These are phyloP conservation scores for Sciurus niger DNA, from an alignment of 2,113 vertebrate genomes.

Conservation along the genomic window DNA sequence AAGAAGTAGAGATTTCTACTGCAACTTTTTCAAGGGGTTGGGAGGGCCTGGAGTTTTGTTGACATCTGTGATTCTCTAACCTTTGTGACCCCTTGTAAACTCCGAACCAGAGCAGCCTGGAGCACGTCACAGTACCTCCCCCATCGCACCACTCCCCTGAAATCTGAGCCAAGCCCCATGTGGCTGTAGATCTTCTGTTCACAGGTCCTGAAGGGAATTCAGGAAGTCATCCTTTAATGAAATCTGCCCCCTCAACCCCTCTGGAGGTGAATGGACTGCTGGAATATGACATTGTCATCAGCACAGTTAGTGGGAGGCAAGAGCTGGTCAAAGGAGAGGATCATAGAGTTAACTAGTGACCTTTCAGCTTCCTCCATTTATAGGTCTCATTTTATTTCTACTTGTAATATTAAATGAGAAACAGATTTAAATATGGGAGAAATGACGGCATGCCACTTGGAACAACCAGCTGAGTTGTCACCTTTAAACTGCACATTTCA, in stretches of 20 bases:
- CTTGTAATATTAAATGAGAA: conserved; percentile 77
- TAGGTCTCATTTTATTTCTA: conserved; percentile 71
- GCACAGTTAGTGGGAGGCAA: conserved; percentile 8
- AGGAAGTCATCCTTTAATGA: conserved; percentile 57
- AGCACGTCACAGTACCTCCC: background rate
- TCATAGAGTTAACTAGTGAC: conserved; percentile 64
- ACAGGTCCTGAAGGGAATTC: conserved; percentile 63
- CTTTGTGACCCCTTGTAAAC: conserved; percentile 78
- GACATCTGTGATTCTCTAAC: conserved; percentile 83
- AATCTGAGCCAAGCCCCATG: conserved; percentile 70
- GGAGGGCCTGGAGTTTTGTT: background rate
- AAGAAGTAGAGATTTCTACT: conserved; percentile 26
- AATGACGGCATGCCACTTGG: conserved; percentile 16
- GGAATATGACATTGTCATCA: conserved; percentile 35
- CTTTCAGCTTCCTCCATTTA: conserved; percentile 72
- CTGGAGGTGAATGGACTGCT: conserved; percentile 10
- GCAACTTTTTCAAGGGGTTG: conserved; percentile 10
- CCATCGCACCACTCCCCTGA: conserved; percentile 58
- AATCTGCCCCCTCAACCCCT: background rate
- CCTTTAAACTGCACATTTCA: conserved; percentile 30
- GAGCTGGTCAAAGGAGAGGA: conserved; percentile 57
- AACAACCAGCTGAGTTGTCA: conserved; percentile 56
- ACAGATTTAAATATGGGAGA: conserved; percentile 60
- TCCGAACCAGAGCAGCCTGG: conserved; percentile 70
- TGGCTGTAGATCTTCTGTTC: conserved; percentile 65